phyloP scores from a whole-genome alignment of 2,888 invertebrate genomes.

The Scaeva pyrastri region DNA sequence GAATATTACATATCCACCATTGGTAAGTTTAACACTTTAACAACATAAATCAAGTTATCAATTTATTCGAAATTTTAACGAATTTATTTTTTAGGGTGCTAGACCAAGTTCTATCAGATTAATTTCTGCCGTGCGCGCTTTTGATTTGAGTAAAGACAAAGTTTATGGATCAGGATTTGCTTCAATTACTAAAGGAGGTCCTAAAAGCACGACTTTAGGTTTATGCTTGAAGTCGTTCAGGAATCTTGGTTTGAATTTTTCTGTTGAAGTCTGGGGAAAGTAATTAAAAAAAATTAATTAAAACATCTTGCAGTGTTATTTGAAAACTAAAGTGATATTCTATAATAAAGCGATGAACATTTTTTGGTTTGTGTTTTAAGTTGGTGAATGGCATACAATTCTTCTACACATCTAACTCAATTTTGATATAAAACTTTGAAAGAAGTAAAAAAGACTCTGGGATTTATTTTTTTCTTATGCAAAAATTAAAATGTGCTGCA shows the following conservation, averaged over 20 bases:
- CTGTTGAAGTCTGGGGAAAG: conserved; percentile 18
- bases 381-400: no score
- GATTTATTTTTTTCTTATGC: no score
- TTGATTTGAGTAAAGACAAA: conserved; percentile 13
- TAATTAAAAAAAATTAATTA: not conserved
- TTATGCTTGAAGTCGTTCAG: conserved; percentile 9
- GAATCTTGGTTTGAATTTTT: conserved; percentile 17
- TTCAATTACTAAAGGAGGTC: conserved; percentile 1
- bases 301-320: no score
- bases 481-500: conserved; percentile 24
- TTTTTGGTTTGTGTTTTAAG: not conserved
- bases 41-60: not conserved
- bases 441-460: no score
- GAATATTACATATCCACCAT: conserved; percentile 9
- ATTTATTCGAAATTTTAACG: no score
- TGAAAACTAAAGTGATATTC: no score
- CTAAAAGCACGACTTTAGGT: not conserved
- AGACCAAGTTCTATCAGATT: not conserved
- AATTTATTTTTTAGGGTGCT: not conserved
- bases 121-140: not conserved
- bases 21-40: conserved; percentile 9
- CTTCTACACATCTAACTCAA: no score
- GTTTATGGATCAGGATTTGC: conserved; percentile 23
- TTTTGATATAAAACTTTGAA: no score
- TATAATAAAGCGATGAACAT: not conserved